Evolutionary conservation across 2,888 invertebrate species (phyloP).

Genomic region (Pyrochroa serraticornis): DNA sequence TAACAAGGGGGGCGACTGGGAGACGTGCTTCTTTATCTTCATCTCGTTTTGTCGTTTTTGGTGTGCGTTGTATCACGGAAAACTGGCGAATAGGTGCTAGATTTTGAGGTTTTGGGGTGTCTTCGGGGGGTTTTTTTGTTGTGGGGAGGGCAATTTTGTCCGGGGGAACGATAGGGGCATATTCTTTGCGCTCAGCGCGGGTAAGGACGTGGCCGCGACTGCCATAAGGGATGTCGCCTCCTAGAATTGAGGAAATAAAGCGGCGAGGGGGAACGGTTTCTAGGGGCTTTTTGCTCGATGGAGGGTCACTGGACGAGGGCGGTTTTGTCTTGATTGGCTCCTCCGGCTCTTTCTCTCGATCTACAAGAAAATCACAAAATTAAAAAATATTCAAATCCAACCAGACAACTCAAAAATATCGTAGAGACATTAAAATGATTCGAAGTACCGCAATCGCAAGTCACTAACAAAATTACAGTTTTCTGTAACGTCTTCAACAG

Average conservation of each 20-base stretch:
- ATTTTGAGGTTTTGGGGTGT: conserved; percentile 49
- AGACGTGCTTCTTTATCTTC: conserved; percentile 50
- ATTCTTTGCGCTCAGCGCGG: conserved; percentile 81
- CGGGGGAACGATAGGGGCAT: conserved; percentile 63
- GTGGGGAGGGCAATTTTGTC: conserved; percentile 71
- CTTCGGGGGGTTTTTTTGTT: conserved; percentile 64
- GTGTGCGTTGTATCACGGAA: conserved; percentile 55
- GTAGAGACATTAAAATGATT: too few relatives aligned
- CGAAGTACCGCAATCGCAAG: too few relatives aligned
- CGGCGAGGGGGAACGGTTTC: conserved; percentile 62
- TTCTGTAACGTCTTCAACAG: too few relatives aligned
- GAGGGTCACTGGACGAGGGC: not conserved
- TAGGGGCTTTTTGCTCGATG: conserved; percentile 46
- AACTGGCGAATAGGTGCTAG: conserved; percentile 54
- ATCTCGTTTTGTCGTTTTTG: conserved; percentile 63
- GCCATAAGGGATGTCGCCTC: conserved; percentile 83
- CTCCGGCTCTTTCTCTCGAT: conserved; percentile 55
- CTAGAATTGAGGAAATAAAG: conserved; percentile 81
- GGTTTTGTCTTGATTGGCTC: conserved; percentile 26
- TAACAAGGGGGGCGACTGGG: conserved; percentile 31
- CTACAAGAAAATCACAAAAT: conserved; percentile 34
- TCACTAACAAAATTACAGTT: too few relatives aligned
- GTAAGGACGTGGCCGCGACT: conserved; percentile 80
- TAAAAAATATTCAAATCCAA: too few relatives aligned
- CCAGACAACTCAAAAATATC: too few relatives aligned